Evolutionary conservation across 1,140 invertebrate species (phyloP), one percentile per base, ranked within the genome.

Genomic region (Leptoteleia sp.): DNA sequence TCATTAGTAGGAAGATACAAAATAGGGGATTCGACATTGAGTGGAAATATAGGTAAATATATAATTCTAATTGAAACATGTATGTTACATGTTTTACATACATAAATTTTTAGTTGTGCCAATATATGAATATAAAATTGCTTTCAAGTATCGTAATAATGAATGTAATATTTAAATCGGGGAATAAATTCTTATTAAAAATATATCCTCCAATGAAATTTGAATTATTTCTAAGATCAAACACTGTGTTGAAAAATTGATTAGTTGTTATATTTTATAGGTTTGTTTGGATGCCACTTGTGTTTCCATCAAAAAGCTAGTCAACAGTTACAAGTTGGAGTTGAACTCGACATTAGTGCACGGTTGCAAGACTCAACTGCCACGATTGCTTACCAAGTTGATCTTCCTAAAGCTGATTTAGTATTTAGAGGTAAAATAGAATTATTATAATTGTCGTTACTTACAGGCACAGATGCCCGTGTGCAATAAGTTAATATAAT

Each of bases 241-340:
- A n/a, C n/a, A n/a, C n/a, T n/a, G n/a, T n/a, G n/a, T n/a, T n/a
- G n/a, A n/a, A n/a, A n/a, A n/a, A n/a, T n/a, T n/a, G n/a, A n/a
- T n/a, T n/a, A n/a, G n/a, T n/a, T n/a, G n/a, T 35, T 62, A 1
- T 11, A 33, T 12, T 19, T 45, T 68, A 27, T 22, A 80, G 96
- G 96, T 40, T 90, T 93, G n/a, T 92, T 93, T 17, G 95, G 94
- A 17, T 89, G 95, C 54, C 98, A 99, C 85, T 82, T 97, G 16
- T 98, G 96, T 89, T 99, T 98, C 87, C 97, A 97, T 89, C 97
- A 98, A 85, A 97, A 95, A 91, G 95, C 96, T 79, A 97, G 95
- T 89, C 96, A 97, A 83, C 94, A 97, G 84, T 88, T 99, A 48
- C 94, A 92, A 88, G 91, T 99, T 76, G 95, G 95, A 57, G 94